Percentiles rank a stretch among this genome's conserved stretches.
Evolutionary conservation across 2,888 invertebrate species (phyloP).

Genomic region (Habrosyne pyritoides): DNA sequence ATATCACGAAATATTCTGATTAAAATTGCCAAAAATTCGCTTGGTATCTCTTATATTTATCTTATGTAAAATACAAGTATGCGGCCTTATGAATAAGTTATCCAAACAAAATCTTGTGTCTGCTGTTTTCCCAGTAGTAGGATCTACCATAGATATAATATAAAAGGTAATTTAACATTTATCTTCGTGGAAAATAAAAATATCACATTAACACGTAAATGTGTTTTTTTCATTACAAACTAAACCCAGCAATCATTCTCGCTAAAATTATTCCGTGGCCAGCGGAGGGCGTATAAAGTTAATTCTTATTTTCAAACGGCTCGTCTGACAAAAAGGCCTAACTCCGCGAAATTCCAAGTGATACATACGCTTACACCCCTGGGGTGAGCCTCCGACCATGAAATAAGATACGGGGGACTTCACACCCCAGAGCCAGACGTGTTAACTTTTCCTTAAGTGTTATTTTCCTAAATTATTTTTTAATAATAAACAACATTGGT

Average conservation of each 20-base stretch:
- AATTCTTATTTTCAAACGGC: conserved; percentile 28
- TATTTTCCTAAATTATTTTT: conserved; percentile 1
- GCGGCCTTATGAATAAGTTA: neutral
- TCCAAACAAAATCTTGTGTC: too few species aligned
- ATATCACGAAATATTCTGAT: conserved; percentile 29
- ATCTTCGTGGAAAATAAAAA: neutral
- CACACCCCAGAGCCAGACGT: neutral
- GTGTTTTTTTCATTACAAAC: neutral
- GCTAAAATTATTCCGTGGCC: conserved; percentile 22
- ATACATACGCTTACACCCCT: conserved; percentile 21
- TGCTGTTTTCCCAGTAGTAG: neutral
- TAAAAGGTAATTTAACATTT: neutral
- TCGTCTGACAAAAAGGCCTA: conserved; percentile 19
- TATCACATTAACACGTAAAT: conserved; percentile 5
- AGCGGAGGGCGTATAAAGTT: conserved; percentile 18
- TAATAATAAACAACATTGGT: neutral
- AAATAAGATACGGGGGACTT: conserved; percentile 39
- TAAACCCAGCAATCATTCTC: neutral
- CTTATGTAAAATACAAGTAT: neutral
- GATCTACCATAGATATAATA: neutral
- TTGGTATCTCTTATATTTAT: neutral
- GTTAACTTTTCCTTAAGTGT: conserved; percentile 1
- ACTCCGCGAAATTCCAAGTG: conserved; percentile 21
- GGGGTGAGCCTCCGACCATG: conserved; percentile 33
- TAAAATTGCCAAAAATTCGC: conserved; percentile 13